Evolutionary conservation across 2,888 invertebrate species (phyloP).

Genomic region (Drosophila atroscutellata): DNA sequence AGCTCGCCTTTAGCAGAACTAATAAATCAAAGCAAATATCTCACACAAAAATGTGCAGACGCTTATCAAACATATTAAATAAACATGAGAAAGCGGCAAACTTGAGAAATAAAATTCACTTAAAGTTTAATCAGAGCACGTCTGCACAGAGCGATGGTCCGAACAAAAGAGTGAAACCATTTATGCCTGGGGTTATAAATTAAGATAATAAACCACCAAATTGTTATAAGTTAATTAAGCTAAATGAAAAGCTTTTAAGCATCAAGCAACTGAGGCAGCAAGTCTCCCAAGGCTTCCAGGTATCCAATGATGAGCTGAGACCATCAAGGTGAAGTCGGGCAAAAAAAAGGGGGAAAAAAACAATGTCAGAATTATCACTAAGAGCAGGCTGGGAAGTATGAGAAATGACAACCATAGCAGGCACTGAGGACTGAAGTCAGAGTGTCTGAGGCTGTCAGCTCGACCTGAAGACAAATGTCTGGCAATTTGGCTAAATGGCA

Average conservation of each 20-base stretch:
- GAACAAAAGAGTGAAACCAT: conserved; percentile 38
- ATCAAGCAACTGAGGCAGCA: conserved; percentile 29
- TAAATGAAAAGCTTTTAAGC: conserved; percentile 80
- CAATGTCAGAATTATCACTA: conserved; percentile 40
- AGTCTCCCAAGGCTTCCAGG: conserved; percentile 21
- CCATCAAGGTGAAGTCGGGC: conserved; percentile 46
- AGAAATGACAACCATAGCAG: conserved; percentile 29
- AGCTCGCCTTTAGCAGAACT: conserved; percentile 27
- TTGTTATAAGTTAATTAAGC: conserved; percentile 81
- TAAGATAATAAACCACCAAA: conserved; percentile 78
- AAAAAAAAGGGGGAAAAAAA: conserved; percentile 6
- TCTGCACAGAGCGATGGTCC: conserved; percentile 5
- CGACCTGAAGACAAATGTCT: conserved; percentile 74
- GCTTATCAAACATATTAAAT: conserved; percentile 34
- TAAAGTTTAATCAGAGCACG: conserved; percentile 52
- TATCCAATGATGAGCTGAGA: conserved; percentile 32
- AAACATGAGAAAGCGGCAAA: conserved; percentile 32
- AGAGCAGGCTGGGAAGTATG: conserved; percentile 24
- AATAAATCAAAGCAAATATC: conserved; percentile 61
- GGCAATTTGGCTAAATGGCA: conserved; percentile 79
- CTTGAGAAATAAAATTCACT: conserved; percentile 50
- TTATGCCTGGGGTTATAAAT: conserved; percentile 70
- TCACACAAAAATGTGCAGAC: conserved; percentile 10
- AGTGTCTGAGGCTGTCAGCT: conserved; percentile 17
- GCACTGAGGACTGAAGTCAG: conserved; percentile 12